phyloP scores from a whole-genome alignment of 2,113 vertebrate species.

The Siniperca chuatsi region DNA sequence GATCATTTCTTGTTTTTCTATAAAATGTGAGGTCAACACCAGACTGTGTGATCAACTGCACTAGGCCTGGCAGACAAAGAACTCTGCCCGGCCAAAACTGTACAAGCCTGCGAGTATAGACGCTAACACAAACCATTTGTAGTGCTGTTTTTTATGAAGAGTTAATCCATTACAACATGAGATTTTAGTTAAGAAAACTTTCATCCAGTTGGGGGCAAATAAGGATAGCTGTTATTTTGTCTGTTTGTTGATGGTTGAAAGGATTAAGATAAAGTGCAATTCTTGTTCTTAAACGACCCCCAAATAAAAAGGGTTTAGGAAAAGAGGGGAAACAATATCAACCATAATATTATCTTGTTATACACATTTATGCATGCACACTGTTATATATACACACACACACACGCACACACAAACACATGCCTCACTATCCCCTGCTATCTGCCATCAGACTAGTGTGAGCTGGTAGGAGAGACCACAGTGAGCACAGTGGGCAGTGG shows the following conservation, averaged over 20 bases:
- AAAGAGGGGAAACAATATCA: constrained; percentile 46
- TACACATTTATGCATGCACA: constrained; percentile 41
- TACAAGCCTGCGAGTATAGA: constrained; percentile 37
- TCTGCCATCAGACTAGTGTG: constrained; percentile 28
- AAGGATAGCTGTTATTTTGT: constrained; percentile 53
- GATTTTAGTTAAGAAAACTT: constrained; percentile 70
- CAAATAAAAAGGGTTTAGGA: constrained; percentile 49
- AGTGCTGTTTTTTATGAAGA: constrained; percentile 64
- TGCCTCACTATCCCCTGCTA: constrained; percentile 36
- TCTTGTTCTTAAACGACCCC: constrained; percentile 39
- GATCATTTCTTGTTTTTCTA: neutral
- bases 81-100: constrained; percentile 45
- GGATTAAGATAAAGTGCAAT: constrained; percentile 69
- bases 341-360: constrained; percentile 43
- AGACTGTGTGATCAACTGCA: constrained; percentile 70
- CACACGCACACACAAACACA: constrained; percentile 36
- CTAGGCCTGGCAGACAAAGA: constrained; percentile 67
- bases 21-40: constrained; percentile 60
- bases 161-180: constrained; percentile 73
- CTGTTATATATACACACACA: constrained; percentile 11
- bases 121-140: constrained; percentile 72
- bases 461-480: constrained; percentile 35
- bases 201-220: constrained; percentile 65
- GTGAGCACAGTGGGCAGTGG: constrained; percentile 38
- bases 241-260: constrained; percentile 67